These are phyloP conservation scores for Montipora foliosa DNA, from an alignment of 64 coral and sea anemone genomes.

Conservation along the genomic window DNA sequence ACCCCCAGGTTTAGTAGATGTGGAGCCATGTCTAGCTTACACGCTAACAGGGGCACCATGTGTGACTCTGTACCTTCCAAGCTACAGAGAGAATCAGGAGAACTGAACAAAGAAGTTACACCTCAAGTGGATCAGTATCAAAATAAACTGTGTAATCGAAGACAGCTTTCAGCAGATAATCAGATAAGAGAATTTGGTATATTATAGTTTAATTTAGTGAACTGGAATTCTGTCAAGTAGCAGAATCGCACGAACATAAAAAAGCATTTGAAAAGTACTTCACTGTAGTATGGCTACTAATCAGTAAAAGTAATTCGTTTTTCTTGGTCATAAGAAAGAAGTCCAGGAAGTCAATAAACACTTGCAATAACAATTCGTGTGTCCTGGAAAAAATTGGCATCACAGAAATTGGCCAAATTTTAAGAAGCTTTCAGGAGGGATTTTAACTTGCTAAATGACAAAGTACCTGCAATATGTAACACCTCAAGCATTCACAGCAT, in stretches of 20 bases:
- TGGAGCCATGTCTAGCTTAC: constrained; percentile 7
- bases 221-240: background rate
- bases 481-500: no score
- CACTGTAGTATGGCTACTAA: background rate
- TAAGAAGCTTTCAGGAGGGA: no score
- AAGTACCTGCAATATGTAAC: no score
- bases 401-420: no score
- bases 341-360: background rate
- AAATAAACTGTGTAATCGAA: no score
- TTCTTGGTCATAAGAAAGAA: background rate
- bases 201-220: background rate
- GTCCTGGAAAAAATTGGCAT: no score
- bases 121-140: no score
- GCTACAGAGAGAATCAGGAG: constrained; percentile 19
- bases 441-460: background rate
- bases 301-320: background rate
- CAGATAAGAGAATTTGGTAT: no score
- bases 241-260: background rate
- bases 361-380: background rate
- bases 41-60: background rate
- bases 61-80: constrained; percentile 9
- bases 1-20: constrained; percentile 19
- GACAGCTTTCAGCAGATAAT: no score
- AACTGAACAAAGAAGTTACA: background rate
- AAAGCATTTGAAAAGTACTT: background rate